phyloP scores from a whole-genome alignment of 2,888 invertebrate species.

The Callosobruchus maculatus region DNA sequence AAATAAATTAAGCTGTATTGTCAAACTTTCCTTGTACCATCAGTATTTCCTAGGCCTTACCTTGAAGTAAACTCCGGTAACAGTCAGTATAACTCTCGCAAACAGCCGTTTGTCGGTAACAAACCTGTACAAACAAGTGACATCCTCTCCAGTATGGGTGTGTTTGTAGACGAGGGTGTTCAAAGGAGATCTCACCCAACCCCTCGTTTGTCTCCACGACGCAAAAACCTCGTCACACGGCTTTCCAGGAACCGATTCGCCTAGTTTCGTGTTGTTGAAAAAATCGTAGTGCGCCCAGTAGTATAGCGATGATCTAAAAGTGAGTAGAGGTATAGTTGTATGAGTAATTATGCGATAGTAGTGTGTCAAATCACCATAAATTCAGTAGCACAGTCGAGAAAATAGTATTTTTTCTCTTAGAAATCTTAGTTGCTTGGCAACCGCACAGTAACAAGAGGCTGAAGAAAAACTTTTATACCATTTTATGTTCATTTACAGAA shows the following conservation, averaged over 20 bases:
- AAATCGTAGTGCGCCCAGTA: constrained; percentile 95
- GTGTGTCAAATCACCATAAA: too few species aligned
- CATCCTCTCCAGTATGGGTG: constrained; percentile 67
- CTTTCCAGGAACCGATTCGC: constrained; percentile 75
- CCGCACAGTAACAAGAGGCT: too few species aligned
- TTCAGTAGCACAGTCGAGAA: too few species aligned
- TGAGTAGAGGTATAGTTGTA: too few species aligned
- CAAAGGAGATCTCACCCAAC: constrained; percentile 75
- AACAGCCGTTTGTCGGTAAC: constrained; percentile 78
- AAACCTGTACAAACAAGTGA: constrained; percentile 79
- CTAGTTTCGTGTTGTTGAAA: constrained; percentile 85
- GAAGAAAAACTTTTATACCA: too few species aligned
- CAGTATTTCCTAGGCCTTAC: too few species aligned
- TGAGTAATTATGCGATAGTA: too few species aligned
- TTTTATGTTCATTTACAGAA: too few species aligned
- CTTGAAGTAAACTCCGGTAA: constrained; percentile 78
- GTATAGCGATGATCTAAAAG: constrained; percentile 76
- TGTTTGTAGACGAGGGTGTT: constrained; percentile 85
- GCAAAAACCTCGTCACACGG: constrained; percentile 86
- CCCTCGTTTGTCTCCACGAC: constrained; percentile 76
- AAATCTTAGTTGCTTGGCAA: too few species aligned
- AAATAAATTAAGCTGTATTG: too few species aligned
- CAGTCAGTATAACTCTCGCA: constrained; percentile 75
- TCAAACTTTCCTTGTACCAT: too few species aligned
- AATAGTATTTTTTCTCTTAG: too few species aligned